phyloP scores from a whole-genome alignment of 2,797 vertebrate species.

The Peromyscus nudipes region DNA sequence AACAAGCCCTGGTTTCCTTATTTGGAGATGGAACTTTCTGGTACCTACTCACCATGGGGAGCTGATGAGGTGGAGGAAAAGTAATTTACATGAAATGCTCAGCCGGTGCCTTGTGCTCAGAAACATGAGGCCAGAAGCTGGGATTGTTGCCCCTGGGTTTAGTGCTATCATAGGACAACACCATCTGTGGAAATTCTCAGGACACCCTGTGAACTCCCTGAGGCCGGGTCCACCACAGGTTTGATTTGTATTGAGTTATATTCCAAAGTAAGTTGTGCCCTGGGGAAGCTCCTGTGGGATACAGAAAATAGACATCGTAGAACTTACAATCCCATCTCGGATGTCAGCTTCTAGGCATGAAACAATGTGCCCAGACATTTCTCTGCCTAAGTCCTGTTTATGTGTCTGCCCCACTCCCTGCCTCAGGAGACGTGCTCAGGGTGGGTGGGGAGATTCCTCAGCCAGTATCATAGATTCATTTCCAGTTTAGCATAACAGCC shows the following conservation, averaged over 20 bases:
- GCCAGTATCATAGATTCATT: conserved; percentile 81
- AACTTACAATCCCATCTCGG: neutral
- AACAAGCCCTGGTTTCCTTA: neutral
- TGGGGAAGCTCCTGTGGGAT: neutral
- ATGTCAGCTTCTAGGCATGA: neutral
- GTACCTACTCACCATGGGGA: neutral
- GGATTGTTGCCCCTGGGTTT: neutral
- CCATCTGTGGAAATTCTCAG: neutral
- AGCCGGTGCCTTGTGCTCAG: neutral
- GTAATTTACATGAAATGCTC: neutral
- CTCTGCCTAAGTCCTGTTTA: conserved; percentile 43
- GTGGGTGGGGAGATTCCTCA: conserved; percentile 72
- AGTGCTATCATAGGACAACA: neutral
- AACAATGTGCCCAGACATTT: conserved; percentile 34
- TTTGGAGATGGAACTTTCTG: neutral
- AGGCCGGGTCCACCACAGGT: neutral
- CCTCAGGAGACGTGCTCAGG: conserved; percentile 66
- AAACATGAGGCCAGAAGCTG: neutral
- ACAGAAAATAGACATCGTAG: neutral
- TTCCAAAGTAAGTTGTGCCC: neutral
- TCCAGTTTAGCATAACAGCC: conserved; percentile 85
- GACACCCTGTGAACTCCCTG: neutral
- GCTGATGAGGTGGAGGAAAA: neutral
- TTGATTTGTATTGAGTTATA: neutral
- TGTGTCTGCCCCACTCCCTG: neutral